A percentile compares a stretch with the other conserved stretches of the same genome.
Evolutionary conservation across 1,140 invertebrate genomes (phyloP).

Genomic region (Episyrphus balteatus): DNA sequence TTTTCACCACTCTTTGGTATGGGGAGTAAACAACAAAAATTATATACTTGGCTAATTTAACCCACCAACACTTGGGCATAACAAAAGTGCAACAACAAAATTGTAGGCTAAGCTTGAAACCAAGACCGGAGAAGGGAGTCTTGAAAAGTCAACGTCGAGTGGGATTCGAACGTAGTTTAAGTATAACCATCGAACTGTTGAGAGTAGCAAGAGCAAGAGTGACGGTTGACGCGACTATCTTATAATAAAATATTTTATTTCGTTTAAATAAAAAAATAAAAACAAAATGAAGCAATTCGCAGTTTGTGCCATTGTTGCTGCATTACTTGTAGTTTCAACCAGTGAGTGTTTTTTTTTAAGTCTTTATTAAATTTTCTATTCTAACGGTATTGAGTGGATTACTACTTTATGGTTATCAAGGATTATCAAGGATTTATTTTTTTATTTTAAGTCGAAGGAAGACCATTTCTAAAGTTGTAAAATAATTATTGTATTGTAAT

Average conservation of each 20-base stretch:
- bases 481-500: too few relatives aligned
- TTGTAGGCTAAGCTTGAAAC: neutral
- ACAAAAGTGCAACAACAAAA: too few relatives aligned
- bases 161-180: constrained; percentile 30
- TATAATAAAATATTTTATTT: constrained; percentile 2
- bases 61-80: too few relatives aligned
- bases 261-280: constrained; percentile 4
- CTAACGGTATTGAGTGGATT: too few relatives aligned
- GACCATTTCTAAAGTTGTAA: too few relatives aligned
- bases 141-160: constrained; percentile 35
- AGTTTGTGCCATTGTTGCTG: constrained; percentile 24
- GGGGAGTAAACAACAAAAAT: too few relatives aligned
- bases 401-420: too few relatives aligned
- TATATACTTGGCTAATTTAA: too few relatives aligned
- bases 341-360: constrained; percentile 22
- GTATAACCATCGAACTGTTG: constrained; percentile 29
- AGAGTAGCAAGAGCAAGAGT: constrained; percentile 23
- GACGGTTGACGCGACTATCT: neutral
- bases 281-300: constrained; percentile 33
- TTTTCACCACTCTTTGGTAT: too few relatives aligned
- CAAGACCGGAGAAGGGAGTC: constrained; percentile 27
- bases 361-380: neutral
- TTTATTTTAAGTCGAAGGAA: too few relatives aligned
- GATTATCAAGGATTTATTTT: too few relatives aligned
- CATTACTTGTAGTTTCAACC: constrained; percentile 24